These are phyloP conservation scores for Cariama cristata DNA, from an alignment of 2,113 vertebrate genomes.

Conservation along the genomic window DNA sequence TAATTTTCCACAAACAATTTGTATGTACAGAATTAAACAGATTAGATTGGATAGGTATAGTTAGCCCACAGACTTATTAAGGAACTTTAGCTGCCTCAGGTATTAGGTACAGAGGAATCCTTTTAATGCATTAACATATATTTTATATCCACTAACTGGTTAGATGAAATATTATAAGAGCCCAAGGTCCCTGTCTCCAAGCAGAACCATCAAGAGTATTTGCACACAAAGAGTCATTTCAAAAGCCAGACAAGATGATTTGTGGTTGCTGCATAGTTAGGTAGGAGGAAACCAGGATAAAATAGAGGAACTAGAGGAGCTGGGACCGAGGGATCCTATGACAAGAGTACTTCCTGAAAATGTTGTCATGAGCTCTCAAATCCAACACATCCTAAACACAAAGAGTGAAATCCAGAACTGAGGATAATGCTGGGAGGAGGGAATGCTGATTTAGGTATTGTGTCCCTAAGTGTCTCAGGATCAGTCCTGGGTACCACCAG, in stretches of 20 bases:
- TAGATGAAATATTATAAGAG: background rate
- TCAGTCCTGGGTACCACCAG: background rate
- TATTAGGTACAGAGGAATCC: background rate
- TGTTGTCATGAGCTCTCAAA: background rate
- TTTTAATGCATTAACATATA: background rate
- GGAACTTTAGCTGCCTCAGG: background rate
- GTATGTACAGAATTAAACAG: background rate
- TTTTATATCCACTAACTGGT: background rate
- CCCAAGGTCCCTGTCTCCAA: background rate
- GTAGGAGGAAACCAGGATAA: background rate
- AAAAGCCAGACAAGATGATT: background rate
- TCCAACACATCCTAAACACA: rapidly evolving
- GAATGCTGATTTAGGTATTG: background rate
- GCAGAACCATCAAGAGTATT: background rate
- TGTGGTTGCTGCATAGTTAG: background rate
- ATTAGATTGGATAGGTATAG: background rate
- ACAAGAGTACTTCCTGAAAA: background rate
- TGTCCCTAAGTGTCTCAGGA: background rate
- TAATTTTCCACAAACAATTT: background rate
- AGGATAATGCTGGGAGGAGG: background rate
- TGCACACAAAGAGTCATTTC: background rate
- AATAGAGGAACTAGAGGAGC: background rate
- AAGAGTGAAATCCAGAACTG: background rate
- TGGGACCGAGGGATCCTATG: rapidly evolving
- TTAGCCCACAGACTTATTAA: background rate